These are phyloP conservation scores for Sphenopsis melanotis DNA, from an alignment of 2,797 vertebrate genomes.

Conservation along the genomic window DNA sequence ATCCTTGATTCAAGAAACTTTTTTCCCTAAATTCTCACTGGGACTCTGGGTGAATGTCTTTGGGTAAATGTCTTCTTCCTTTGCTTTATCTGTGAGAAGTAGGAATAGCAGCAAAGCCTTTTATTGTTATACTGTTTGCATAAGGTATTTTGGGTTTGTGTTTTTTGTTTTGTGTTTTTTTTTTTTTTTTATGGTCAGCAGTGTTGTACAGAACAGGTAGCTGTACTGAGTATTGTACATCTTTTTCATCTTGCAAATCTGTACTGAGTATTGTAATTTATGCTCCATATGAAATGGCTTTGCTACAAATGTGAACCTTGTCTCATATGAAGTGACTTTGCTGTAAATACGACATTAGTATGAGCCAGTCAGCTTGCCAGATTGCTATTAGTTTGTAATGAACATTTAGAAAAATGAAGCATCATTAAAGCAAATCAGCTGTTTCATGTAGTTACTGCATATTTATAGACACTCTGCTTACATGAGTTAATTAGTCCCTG, in stretches of 20 bases:
- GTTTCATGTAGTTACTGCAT: conserved; percentile 21
- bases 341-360: background rate
- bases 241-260: background rate
- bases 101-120: background rate
- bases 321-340: background rate
- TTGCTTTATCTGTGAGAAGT: background rate
- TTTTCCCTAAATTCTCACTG: background rate
- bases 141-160: background rate
- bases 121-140: background rate
- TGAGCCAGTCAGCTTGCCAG: background rate
- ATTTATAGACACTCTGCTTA: conserved; percentile 7
- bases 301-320: background rate
- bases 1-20: background rate
- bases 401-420: conserved; percentile 28
- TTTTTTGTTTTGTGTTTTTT: background rate
- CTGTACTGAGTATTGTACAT: background rate
- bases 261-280: background rate
- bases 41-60: background rate
- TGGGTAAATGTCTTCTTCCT: background rate
- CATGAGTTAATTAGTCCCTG: background rate
- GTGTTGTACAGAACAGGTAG: background rate
- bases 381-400: conserved; percentile 25
- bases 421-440: conserved; percentile 35
- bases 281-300: background rate
- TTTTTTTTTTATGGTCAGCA: background rate